Evolutionary conservation across 2,113 vertebrate species (phyloP), one percentile per base, ranked within the genome.

Genomic region (Bufo bufo): DNA sequence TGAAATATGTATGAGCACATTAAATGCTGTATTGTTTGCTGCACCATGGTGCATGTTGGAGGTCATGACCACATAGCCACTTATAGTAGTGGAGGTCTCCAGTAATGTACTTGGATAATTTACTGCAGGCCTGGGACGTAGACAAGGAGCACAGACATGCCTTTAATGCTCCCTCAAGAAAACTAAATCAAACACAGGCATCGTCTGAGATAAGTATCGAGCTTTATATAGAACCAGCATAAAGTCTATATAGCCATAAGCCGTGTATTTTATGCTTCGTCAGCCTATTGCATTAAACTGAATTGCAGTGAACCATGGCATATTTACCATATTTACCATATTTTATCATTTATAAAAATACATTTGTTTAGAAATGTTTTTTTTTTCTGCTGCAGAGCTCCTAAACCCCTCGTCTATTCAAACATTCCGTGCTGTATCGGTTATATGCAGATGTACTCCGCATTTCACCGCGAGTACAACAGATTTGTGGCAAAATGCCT

Each of bases 1-100:
- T 80, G n/a, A 80, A 80, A 58, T 80, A 80, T 80, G 13, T 59
- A 80, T 80, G n/a, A 16, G 11, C 77, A 58, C 20, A 80, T 80
- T 6, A 58, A 80, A 80, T 80, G 14, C 54, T 56, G 54, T 11
- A 58, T 58, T 79, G 77, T 80, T 58, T 80, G 11, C 77, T 58
- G 54, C 59, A 43, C 13, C 13, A 7, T 43, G 12, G n/a, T 50
- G 13, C 23, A 59, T 14, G 13, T 58, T 80, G 23, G 20, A 59
- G 77, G 77, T 58, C 77, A 80, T 80, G 52, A 14, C 13, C 52
- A 23, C 7, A 33, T 59, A 80, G 58, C n/a, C 23, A 33, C 23
- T 79, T 12, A 56, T 4, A 56, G 50, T 14, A 23, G 19, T 79
- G 77, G 12, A 56, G 77, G n/a, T 56, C 20, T 80, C 52, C 77